Evolutionary conservation across 2,797 vertebrate species (phyloP), one percentile per base, ranked within the genome.

Genomic region (Cossypha heuglini): DNA sequence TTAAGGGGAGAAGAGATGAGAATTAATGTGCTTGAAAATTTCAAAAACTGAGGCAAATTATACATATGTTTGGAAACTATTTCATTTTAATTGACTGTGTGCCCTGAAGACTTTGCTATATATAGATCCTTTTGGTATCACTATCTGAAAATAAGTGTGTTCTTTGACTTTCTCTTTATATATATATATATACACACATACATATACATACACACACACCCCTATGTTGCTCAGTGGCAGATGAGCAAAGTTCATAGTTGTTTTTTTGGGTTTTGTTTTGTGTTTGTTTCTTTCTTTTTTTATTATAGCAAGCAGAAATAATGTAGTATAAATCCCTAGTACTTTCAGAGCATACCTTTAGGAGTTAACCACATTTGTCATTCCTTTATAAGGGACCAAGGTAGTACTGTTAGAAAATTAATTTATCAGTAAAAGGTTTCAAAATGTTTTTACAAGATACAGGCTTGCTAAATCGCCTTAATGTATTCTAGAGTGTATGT

Each of bases 241-340:
- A 6, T 76, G 17, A 83, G 37, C 19, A 40, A 76, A 90, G 15
- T 49, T 45, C 16, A 2, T 21, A 54, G 14, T n/a, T 69, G 21
- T 29, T 4, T 7, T 46, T 33, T 28, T 18, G 6, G 13, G 9
- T 1, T 51, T 59, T 51, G 12, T n/a, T 81, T 59, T 54, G 24
- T 21, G 7, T 9, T 24, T 35, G 0, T 48, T 45, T 59, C 2
- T 16, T 10, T 1, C 19, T 40, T 33, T 4, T 3, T 6, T 3
- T n/a, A 21, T 69, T 38, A n/a, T 12, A 55, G 24, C 5, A 57
- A 46, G 12, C 13, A 61, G 42, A 86, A 91, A 86, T 40, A 37
- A 42, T 13, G 10, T 78, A 12, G 33, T 38, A 17, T 48, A 57
- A 72, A 81, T 61, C 8, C 14, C 38, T 54, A 11, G 37, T 52